A percentile compares a stretch with the other conserved stretches of the same genome.
Evolutionary conservation across 2,797 vertebrate genomes (phyloP).

Genomic region (Pipistrellus kuhlii): DNA sequence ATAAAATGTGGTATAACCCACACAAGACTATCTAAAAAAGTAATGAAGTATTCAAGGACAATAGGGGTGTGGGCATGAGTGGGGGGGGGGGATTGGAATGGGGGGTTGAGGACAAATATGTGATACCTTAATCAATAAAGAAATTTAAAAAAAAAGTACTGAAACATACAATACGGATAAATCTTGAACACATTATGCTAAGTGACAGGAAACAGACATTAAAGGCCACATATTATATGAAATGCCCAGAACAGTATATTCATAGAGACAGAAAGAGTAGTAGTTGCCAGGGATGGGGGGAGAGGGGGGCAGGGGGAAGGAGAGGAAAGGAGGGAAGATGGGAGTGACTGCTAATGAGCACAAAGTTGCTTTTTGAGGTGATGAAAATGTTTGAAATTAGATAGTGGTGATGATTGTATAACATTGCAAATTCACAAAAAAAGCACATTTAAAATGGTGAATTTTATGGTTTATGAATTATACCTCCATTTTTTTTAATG

Average conservation of each 20-base stretch:
- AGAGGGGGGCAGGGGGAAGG: not conserved
- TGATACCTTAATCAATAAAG: too few relatives aligned
- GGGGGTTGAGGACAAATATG: too few relatives aligned
- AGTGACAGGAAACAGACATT: slow-evolving; percentile 12
- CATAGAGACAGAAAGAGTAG: not conserved
- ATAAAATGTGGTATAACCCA: slow-evolving; percentile 43
- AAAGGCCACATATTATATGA: slow-evolving; percentile 18
- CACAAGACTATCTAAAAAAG: slow-evolving; percentile 36
- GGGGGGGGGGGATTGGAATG: too few relatives aligned
- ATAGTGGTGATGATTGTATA: not conserved
- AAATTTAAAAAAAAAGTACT: not conserved
- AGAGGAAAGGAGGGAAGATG: not conserved
- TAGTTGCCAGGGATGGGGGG: not conserved
- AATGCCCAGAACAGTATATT: slow-evolving; percentile 45
- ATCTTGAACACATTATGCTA: slow-evolving; percentile 42
- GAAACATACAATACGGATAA: slow-evolving; percentile 41
- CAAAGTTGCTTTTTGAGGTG: slow-evolving; percentile 4
- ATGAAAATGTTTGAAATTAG: slow-evolving; percentile 66
- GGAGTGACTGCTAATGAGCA: not conserved
- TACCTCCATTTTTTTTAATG: not conserved
- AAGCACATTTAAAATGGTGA: slow-evolving; percentile 14
- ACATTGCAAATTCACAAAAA: slow-evolving; percentile 34
- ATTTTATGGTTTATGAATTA: slow-evolving; percentile 31
- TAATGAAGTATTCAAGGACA: slow-evolving; percentile 15
- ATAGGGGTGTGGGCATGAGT: too few relatives aligned